Conservation (phyloP, 2,797 vertebrate species). For the Astyanax mexicanus region DNA sequence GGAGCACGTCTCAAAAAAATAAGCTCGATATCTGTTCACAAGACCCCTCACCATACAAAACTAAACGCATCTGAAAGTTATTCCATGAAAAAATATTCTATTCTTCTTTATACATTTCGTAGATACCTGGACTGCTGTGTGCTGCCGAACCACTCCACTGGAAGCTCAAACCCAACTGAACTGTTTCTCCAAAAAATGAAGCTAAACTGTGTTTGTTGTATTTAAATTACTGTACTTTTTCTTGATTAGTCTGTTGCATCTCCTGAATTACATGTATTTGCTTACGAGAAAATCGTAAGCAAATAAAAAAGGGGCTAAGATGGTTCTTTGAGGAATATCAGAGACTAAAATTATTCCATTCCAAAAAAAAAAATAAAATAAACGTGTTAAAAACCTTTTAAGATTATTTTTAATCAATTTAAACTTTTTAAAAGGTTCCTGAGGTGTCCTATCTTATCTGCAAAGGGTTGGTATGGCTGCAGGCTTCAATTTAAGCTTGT, state of each 20-base stretch:
- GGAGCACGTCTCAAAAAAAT: slow-evolving; percentile 43
- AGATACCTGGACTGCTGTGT: slow-evolving; percentile 54
- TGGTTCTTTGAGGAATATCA: too few relatives aligned
- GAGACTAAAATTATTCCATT: too few relatives aligned
- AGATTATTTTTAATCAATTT: too few relatives aligned
- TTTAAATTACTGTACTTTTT: too few relatives aligned
- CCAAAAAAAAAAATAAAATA: too few relatives aligned
- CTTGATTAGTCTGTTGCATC: background rate
- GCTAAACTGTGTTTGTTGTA: slow-evolving; percentile 11
- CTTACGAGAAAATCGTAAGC: background rate
- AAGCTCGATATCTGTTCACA: slow-evolving; percentile 51
- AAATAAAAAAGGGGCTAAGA: too few relatives aligned
- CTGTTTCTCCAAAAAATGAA: slow-evolving; percentile 4
- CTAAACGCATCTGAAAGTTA: slow-evolving; percentile 62
- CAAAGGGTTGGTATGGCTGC: too few relatives aligned
- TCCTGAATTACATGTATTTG: slow-evolving; percentile 12
- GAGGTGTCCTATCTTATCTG: too few relatives aligned
- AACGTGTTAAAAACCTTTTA: too few relatives aligned
- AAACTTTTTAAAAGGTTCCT: too few relatives aligned
- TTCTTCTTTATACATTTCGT: slow-evolving; percentile 60
- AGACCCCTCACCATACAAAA: slow-evolving; percentile 65
- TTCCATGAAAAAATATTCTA: slow-evolving; percentile 66
- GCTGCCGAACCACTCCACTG: slow-evolving; percentile 15
- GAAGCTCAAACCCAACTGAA: background rate
- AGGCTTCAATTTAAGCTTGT: too few relatives aligned